Evolutionary conservation across 2,113 vertebrate genomes (phyloP).

Genomic region (Phaethornis superciliosus): DNA sequence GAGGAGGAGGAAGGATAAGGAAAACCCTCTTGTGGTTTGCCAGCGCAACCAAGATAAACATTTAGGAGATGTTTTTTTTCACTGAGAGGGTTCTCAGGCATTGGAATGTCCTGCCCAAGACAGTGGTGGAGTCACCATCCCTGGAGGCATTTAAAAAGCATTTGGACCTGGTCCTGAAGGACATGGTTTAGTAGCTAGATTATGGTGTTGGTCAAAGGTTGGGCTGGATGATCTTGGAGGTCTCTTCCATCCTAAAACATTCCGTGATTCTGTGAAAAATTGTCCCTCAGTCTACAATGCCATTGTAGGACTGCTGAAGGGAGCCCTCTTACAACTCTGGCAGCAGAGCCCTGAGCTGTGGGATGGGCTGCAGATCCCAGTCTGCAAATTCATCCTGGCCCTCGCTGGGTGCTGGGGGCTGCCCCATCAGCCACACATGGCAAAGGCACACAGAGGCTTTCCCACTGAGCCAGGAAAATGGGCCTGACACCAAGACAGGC

Average conservation of each 20-base stretch:
- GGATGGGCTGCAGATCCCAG: accelerated
- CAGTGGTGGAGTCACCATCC: no score
- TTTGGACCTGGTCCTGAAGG: no score
- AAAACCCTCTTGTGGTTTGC: not conserved
- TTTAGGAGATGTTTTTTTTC: no score
- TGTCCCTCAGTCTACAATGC: not conserved
- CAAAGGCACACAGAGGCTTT: accelerated
- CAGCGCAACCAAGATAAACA: not conserved
- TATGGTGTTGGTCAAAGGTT: no score
- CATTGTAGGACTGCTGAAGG: accelerated
- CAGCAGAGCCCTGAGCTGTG: not conserved
- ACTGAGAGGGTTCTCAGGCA: no score
- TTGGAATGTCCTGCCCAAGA: no score
- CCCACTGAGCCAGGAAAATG: not conserved
- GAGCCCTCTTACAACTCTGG: not conserved
- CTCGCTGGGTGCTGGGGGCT: not conserved
- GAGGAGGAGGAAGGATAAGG: not conserved
- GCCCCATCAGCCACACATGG: accelerated
- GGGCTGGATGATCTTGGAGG: no score
- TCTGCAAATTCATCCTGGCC: not conserved
- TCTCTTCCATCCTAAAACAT: no score
- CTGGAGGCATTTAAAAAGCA: no score
- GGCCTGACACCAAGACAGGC: not conserved
- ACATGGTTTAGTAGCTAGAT: no score
- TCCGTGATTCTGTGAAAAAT: not conserved